A percentile compares a stretch with the other conserved stretches of the same genome.
Conservation (phyloP, 2,113 vertebrate species). For the Eulemur macaco region DNA sequence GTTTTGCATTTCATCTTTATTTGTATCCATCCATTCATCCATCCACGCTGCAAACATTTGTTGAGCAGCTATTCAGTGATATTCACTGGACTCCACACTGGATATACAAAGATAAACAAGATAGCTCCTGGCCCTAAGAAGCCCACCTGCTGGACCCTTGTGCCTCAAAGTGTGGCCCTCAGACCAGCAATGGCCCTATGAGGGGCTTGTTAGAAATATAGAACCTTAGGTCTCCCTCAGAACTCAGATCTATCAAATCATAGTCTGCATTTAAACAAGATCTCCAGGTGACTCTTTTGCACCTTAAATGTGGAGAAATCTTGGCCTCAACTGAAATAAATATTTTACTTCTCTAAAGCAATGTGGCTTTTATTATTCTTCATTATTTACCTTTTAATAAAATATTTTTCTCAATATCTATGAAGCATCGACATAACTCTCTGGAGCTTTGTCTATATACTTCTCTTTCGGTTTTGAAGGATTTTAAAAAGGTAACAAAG, state of each 20-base stretch:
- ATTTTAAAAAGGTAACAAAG: not conserved
- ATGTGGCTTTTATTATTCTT: slow-evolving; percentile 3
- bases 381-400: not conserved
- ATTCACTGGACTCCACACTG: not conserved
- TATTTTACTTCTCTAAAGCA: slow-evolving; percentile 58
- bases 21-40: not conserved
- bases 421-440: not conserved
- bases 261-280: not conserved
- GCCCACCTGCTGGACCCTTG: not conserved
- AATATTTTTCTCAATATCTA: not conserved
- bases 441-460: not conserved
- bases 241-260: not conserved
- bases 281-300: not conserved
- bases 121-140: not conserved
- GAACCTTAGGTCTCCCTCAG: not conserved
- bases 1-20: not conserved
- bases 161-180: not conserved
- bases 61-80: not conserved
- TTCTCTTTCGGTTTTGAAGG: not conserved
- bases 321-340: not conserved
- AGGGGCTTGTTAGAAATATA: not conserved
- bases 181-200: accelerated
- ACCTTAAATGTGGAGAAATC: not conserved
- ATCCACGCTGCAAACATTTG: not conserved
- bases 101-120: not conserved